Percentiles rank a stretch among this genome's conserved stretches.
Conservation (phyloP, 1,140 invertebrate species). For the Armadillidium nasatum region DNA sequence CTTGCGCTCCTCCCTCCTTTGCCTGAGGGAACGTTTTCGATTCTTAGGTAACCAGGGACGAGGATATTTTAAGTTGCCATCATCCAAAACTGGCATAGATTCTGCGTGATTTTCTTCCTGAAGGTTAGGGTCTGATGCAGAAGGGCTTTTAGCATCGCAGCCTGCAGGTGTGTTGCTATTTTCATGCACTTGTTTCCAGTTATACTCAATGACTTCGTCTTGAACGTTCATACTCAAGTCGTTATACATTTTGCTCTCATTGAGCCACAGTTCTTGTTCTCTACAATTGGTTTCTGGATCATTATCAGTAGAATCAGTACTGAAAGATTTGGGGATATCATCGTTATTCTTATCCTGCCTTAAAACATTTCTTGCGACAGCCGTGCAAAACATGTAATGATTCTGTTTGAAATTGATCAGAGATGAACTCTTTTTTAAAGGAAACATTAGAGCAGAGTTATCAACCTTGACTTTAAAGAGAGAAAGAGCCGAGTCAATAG, state of each 20-base stretch:
- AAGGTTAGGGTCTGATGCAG: no score
- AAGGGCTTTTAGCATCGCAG: no score
- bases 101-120: no score
- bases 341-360: neutral
- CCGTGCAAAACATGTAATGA: neutral
- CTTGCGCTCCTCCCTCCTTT: no score
- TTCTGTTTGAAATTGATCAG: slow-evolving; percentile 1
- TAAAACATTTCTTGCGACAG: neutral
- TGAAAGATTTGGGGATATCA: neutral
- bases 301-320: neutral
- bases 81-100: no score
- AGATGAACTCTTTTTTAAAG: neutral
- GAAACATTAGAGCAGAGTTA: neutral
- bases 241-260: neutral
- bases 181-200: neutral
- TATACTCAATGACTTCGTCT: neutral
- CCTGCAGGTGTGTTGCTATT: neutral
- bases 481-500: neutral
- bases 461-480: neutral
- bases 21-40: no score
- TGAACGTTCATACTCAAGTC: neutral
- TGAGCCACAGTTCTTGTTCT: neutral
- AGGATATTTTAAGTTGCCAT: no score
- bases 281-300: neutral
- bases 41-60: no score